Base-by-base conservation (phyloP, 1,140 invertebrate genomes). In the Micrasema longulum region DNA sequence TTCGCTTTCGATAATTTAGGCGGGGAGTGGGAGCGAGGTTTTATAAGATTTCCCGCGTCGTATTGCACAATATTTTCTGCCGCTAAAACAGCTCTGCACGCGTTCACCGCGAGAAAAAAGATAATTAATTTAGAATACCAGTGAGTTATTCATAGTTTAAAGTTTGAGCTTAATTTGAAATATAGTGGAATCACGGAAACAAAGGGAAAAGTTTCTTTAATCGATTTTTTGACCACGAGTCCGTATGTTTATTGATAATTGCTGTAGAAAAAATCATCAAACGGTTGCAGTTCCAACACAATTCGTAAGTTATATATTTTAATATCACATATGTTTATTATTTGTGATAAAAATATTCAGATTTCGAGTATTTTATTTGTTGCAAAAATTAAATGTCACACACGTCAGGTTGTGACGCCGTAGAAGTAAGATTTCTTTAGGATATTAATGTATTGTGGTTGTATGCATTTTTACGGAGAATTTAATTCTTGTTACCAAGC, bases 21-120 rank as follows among this genome's bases (percentile, higher is more conserved):
- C 22, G 18, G 14, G 41, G 38, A 38, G 66, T 67, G 41, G 71
- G 65, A 18, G 31, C 14, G 14, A 55, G n/a, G 35, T 26, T 47
- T 68, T 50, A 57, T 68, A 68, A 48, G 66, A 45, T 53, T 64
- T 38, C 38, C 71, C 38, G 57, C 48, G 11, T n/a, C 11, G 11
- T 53, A 71, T 71, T 71, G 69, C 69, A 71, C 69, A 64, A 71
- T 66, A 71, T 36, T 71, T 71, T 55, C 50, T 36, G 2, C 1
- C 11, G 9, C 11, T 36, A 10, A 4, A 36, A 35, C 9, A 1
- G 9, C 9, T 12, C 10, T 18, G 36, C 35, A 43, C 48, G 41
- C 22, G 41, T 57, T 36, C 38, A 52, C 9, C 16, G 48, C 5
- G n/a, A 11, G n/a, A 1, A 1, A 31, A 18, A 38, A 14, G 9